Base-by-base conservation (phyloP, 2,888 invertebrate genomes). In the Cerastoderma edule region DNA sequence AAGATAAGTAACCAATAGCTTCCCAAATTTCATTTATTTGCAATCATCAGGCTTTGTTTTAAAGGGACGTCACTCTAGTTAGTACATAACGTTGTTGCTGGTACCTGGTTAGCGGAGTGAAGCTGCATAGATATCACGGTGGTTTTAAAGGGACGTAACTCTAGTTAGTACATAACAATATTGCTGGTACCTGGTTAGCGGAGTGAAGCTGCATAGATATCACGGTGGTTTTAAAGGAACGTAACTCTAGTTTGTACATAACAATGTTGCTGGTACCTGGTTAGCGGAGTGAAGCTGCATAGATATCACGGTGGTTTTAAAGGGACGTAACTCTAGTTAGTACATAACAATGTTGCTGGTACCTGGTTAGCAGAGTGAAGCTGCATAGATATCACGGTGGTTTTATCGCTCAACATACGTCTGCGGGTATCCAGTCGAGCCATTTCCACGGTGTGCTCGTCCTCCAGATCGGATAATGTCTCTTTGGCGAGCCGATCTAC, bases 351-450 rank as follows among this genome's bases (percentile, higher is more conserved):
- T 19, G n/a, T 1, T n/a, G n/a, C 16, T n/a, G 5, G 16, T 60
- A 82, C 80, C 74, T 84, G 80, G 60, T 83, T 81, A 16, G 81
- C 84, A 10, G 84, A 83, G 50, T 84, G 84, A n/a, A 84, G 76
- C 66, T 84, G 83, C n/a, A 73, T 66, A 2, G 84, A 77, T 48
- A 84, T 75, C 10, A 78, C 74, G 13, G 79, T 83, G 19, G 83
- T 74, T n/a, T 70, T 77, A 35, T 84, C 78, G 27, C 81, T 83
- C 16, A 84, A 73, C 78, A 80, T 80, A 28, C 72, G 65, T 27
- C 80, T 72, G 35, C 83, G 71, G 27, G 74, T 78, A n/a, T 67
- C 73, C 1, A 84, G 71, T 27, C 83, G 67, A 4, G 84, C 80
- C 68, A 76, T 76, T 67, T 84, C 84, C 10, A 84, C 81, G 1